Base-by-base conservation (phyloP, 1,140 invertebrate genomes). In the Capitella teleta region DNA sequence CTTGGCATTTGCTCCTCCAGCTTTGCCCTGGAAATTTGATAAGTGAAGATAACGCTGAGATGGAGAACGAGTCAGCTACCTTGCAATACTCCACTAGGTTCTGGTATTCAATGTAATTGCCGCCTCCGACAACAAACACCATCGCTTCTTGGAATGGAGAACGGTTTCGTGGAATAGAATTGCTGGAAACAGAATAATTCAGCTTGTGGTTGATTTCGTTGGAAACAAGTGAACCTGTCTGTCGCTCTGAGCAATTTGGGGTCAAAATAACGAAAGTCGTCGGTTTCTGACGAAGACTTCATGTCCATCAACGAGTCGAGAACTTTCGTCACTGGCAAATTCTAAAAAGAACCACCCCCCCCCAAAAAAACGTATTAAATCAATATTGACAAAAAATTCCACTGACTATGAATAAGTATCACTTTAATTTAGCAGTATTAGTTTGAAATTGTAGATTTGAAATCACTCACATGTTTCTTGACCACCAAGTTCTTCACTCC, bases 51-150 rank as follows among this genome's bases (percentile, higher is more conserved):
- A 18, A n/a, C 28, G n/a, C 12, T 37, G 37, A 36, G 5, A 21
- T 26, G n/a, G 16, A 36, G 44, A 5, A 8, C n/a, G 5, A 41
- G 8, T 10, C 19, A 45, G 45, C 34, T 34, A 59, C 59, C 76
- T 89, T 95, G 14, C 84, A 85, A 69, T 94, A 96, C 68, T 98
- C 93, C 28, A 89, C 79, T 30, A 99, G 77, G 78, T 99, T 98
- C 70, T 98, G 93, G 70, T 98, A 98, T 74, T 99, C 95, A 60
- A 97, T 96, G 66, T 98, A 98, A 77, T 96, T 98, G 26, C 95
- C 95, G 51, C 95, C 95, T 45, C 95, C 95, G 25, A 98, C 86
- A 44, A 98, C 78, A 71, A 98, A 98, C 6, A 98, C 92, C 57
- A 96, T 84, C 12, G 90, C 87, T 51, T 74, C 72, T 60, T 74